Base-by-base conservation (phyloP, 2,113 vertebrate species). In the Oxygymnocypris stewartii region DNA sequence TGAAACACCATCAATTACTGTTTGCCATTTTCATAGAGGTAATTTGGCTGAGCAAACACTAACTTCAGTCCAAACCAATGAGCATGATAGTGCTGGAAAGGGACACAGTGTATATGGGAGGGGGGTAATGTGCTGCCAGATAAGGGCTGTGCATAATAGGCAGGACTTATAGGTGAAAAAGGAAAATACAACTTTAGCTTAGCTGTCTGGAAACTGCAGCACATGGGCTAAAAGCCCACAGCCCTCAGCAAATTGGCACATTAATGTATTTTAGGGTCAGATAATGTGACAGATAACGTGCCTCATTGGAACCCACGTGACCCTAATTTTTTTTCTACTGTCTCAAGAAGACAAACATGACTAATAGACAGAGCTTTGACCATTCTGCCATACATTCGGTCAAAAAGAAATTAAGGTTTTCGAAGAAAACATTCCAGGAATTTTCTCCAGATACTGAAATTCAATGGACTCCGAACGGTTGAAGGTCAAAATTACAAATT, bases 21-120 rank as follows among this genome's bases (percentile, higher is more conserved):
- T 71, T 77, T 69, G 75, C 61, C 61, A 79, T 79, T 85, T 79
- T 79, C 18, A 51, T 65, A 57, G 76, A 28, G 31, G 69, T 80
- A 80, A 86, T 86, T 86, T 74, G 69, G 85, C 77, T 47, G 67
- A 74, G 25, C 63, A 79, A 71, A 78, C 74, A 78, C 42, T 47
- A 65, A 65, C 59, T 81, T 44, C 59, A 31, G 59, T 81, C 79
- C 59, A 65, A 11, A 44, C 65, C 69, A 78, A 12, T 59, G 23
- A 44, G 40, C 16, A n/a, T 63, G 14, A 23, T 71, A 73, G 69
- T 51, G 13, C 35, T 75, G 69, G 25, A 76, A 67, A 67, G 73
- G 40, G 28, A 63, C 42, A 69, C 47, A 13, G 4, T 76, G 75
- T 49, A 49, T 77, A 67, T 42, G 14, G 59, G 4, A 59, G 2